Conservation (phyloP, 2,113 vertebrate species). For the Eidolon helvum region DNA sequence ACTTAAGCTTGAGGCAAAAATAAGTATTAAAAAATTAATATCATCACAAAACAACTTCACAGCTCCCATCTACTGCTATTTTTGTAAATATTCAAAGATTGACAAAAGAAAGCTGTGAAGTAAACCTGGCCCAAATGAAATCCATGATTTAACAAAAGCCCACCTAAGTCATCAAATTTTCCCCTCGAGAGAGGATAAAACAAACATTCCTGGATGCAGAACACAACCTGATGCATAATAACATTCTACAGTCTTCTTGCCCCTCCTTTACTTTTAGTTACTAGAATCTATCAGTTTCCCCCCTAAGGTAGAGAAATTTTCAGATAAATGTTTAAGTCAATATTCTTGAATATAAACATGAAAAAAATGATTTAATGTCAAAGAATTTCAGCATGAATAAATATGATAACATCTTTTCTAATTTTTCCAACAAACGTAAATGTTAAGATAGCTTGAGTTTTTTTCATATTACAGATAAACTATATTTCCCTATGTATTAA, state of each 20-base stretch:
- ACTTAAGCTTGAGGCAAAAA: not conserved
- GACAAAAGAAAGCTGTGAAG: not conserved
- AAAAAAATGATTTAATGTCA: not conserved
- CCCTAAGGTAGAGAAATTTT: not conserved
- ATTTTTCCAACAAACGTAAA: constrained; percentile 33
- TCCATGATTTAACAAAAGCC: not conserved
- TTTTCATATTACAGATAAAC: constrained; percentile 40
- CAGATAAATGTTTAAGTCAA: not conserved
- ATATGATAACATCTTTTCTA: not conserved
- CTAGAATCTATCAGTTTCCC: not conserved
- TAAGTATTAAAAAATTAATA: not conserved
- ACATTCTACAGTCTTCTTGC: not conserved
- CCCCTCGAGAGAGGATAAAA: not conserved
- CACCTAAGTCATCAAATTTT: not conserved
- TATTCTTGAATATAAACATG: not conserved
- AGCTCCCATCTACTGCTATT: not conserved
- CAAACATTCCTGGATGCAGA: not conserved
- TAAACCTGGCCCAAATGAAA: constrained; percentile 15
- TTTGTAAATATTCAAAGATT: not conserved
- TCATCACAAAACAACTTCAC: not conserved
- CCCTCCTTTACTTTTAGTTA: not conserved
- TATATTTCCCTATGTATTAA: not conserved
- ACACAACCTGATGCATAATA: not conserved
- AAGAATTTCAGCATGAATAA: not conserved
- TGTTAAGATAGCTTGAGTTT: not conserved